Evolutionary conservation across 1,140 invertebrate genomes (phyloP).

Genomic region (Lineus longissimus): DNA sequence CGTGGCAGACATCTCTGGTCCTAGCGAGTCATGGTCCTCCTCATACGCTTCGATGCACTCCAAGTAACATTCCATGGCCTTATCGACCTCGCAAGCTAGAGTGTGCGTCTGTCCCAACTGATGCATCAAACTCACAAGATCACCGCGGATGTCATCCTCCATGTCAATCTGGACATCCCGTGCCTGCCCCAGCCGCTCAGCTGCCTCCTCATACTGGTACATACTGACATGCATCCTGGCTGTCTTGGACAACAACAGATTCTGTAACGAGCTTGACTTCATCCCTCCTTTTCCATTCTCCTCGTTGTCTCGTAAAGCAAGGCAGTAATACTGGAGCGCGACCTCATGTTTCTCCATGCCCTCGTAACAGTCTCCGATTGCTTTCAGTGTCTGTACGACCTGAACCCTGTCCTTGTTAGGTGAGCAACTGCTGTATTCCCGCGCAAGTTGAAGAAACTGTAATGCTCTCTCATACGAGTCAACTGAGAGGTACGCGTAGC

Average conservation of each 20-base stretch:
- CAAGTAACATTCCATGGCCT: constrained; percentile 45
- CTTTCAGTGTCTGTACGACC: constrained; percentile 44
- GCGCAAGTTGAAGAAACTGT: constrained; percentile 29
- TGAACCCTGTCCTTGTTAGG: constrained; percentile 35
- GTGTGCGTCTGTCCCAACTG: constrained; percentile 48
- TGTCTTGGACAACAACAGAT: constrained; percentile 44
- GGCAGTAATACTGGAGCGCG: constrained; percentile 42
- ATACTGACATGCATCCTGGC: constrained; percentile 48
- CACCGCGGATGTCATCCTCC: constrained; percentile 47
- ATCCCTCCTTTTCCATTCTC: constrained; percentile 14
- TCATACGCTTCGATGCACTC: constrained; percentile 44
- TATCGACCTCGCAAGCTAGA: constrained; percentile 43
- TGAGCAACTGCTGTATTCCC: too few species aligned
- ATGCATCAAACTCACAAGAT: constrained; percentile 40
- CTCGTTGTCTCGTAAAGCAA: constrained; percentile 42
- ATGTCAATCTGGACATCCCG: constrained; percentile 45
- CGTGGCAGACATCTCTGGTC: constrained; percentile 42
- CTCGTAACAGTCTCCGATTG: constrained; percentile 47
- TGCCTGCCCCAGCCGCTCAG: constrained; percentile 43
- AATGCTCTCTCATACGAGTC: constrained; percentile 43
- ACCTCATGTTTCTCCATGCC: constrained; percentile 48
- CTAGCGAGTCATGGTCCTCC: constrained; percentile 40
- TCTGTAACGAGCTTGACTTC: constrained; percentile 46
- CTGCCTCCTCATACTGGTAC: constrained; percentile 47
- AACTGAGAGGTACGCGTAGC: constrained; percentile 45